Evolutionary conservation across 2,888 invertebrate species (phyloP), one percentile per base, ranked within the genome.

Genomic region (Gastrophysa polygoni): DNA sequence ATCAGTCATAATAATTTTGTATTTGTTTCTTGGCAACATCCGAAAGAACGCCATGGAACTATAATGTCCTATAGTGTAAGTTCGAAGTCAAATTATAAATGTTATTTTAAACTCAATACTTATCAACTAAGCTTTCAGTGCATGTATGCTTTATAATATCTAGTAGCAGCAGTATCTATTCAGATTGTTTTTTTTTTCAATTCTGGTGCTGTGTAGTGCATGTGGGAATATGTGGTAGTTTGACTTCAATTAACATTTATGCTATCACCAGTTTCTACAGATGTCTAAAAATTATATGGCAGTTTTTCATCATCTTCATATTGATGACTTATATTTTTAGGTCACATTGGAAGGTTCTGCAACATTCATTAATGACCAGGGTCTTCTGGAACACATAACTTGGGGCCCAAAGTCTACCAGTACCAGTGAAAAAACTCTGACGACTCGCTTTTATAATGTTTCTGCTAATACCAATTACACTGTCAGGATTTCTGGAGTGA

Each of bases 391-490:
- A 48, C 81, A 82, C 44, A 86, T 87, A 56, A 85, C 84, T 1
- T 86, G 85, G 82, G 86, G 85, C 1, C 87, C 88, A 1, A 86
- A 87, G 75, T 83, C 83, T 8, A 86, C 86, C 64, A 85, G 85
- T 57, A 85, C 89, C 7, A 84, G 85, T 63, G 83, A 82, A 68
- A 83, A 80, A 54, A 78, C 74, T 11, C 81, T 83, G 48, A 84
- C 79, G 61, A 83, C 85, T 16, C 83, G 84, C 55, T 90, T 91
- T 74, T 88, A 89, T 71, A 88, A 89, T 49, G 85, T 93, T 29
- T 88, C 89, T 57, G 88, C 94, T 2, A 94, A 95, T 79, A 95
- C 94, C 0, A 90, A 92, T 79, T 94, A 93, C 79, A 91, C 91
- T 11, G 90, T 93, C 24, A 85, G 85, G 0, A 85, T 94, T 59